Evolutionary conservation across 2,888 invertebrate species (phyloP).

Genomic region (Drosophila histrio): DNA sequence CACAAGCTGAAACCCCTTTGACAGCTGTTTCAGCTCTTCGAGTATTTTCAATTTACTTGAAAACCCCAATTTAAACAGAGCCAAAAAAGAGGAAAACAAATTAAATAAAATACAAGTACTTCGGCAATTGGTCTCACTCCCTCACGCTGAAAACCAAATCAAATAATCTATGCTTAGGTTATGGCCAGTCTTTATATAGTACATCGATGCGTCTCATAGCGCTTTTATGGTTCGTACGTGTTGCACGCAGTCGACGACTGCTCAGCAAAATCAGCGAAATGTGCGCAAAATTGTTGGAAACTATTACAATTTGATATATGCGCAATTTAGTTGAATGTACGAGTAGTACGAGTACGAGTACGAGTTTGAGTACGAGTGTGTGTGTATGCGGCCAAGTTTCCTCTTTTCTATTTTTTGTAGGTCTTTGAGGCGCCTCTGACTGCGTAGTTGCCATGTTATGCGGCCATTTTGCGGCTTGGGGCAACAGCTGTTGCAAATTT

Average conservation of each 20-base stretch:
- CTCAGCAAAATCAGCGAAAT: constrained; percentile 62
- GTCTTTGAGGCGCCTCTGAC: neutral
- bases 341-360: constrained; percentile 25
- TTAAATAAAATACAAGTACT: constrained; percentile 51
- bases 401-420: constrained; percentile 8
- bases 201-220: constrained; percentile 41
- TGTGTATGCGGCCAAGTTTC: constrained; percentile 30
- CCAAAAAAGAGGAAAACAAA: constrained; percentile 26
- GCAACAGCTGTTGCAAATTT: constrained; percentile 70
- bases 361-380: neutral
- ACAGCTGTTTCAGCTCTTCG: constrained; percentile 47
- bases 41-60: constrained; percentile 54
- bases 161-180: constrained; percentile 56
- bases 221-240: constrained; percentile 64
- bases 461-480: constrained; percentile 63
- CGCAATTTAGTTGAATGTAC: constrained; percentile 72
- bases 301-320: constrained; percentile 75
- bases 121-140: constrained; percentile 34
- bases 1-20: constrained; percentile 42
- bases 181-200: constrained; percentile 24
- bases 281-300: constrained; percentile 68
- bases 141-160: constrained; percentile 39
- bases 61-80: constrained; percentile 40
- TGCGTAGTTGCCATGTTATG: constrained; percentile 57
- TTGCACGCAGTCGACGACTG: constrained; percentile 57